Evolutionary conservation across 2,113 vertebrate species (phyloP).

Genomic region (Talpa occidentalis): DNA sequence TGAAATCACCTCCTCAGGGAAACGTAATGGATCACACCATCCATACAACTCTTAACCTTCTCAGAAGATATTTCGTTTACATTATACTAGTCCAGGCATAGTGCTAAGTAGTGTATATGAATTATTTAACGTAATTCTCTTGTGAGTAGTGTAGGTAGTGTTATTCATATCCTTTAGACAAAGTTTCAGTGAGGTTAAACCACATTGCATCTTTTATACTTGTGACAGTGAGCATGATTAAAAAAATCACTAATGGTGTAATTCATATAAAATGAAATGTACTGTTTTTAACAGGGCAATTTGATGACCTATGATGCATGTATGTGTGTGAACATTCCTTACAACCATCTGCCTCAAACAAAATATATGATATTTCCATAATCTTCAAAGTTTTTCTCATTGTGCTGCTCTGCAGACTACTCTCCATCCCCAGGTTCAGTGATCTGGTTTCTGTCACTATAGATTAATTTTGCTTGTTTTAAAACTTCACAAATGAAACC

Average conservation of each 20-base stretch:
- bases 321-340: not conserved
- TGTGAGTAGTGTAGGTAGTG: not conserved
- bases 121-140: constrained; percentile 66
- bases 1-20: constrained; percentile 48
- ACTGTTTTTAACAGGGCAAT: not conserved
- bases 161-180: constrained; percentile 41
- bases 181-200: constrained; percentile 37
- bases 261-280: constrained; percentile 11
- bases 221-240: not conserved
- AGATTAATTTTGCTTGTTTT: not conserved
- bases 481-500: not conserved
- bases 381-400: not conserved
- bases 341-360: not conserved
- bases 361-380: not conserved
- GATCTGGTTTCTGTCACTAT: not conserved
- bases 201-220: not conserved
- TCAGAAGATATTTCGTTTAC: constrained; percentile 17
- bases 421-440: not conserved
- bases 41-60: constrained; percentile 12
- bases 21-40: constrained; percentile 12
- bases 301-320: not conserved
- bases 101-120: constrained; percentile 55
- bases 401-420: not conserved
- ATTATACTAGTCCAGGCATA: constrained; percentile 45
- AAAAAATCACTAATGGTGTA: not conserved